phyloP scores from a whole-genome alignment of 2,888 invertebrate species.

The Venusia cambrica region DNA sequence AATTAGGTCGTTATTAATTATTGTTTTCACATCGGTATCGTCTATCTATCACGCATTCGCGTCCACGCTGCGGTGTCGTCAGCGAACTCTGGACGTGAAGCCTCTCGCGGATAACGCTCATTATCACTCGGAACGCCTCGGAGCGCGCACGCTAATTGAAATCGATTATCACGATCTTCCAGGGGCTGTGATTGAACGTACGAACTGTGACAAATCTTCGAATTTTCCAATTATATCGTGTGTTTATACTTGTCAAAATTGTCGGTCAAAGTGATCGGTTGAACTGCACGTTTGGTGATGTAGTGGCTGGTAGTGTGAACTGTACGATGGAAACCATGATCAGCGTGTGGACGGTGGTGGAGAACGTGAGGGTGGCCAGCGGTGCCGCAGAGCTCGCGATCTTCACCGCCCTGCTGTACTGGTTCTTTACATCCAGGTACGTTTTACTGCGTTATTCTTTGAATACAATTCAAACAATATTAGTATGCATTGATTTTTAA shows the following conservation, averaged over 20 bases:
- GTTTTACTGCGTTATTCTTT: too few relatives aligned
- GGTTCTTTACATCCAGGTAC: conserved; percentile 84
- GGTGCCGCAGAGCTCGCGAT: conserved; percentile 82
- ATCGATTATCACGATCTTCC: conserved; percentile 24
- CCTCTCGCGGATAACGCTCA: conserved; percentile 25
- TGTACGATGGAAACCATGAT: conserved; percentile 70
- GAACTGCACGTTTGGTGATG: conserved; percentile 64
- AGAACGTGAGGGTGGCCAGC: conserved; percentile 76
- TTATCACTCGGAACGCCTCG: conserved; percentile 32
- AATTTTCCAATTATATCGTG: conserved; percentile 23
- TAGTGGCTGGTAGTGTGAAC: conserved; percentile 47
- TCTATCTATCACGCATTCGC: conserved; percentile 56
- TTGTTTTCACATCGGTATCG: conserved; percentile 46
- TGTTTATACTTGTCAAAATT: conserved; percentile 48
- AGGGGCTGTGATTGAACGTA: conserved; percentile 22
- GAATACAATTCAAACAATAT: too few relatives aligned
- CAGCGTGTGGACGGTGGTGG: conserved; percentile 73
- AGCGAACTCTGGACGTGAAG: conserved; percentile 32
- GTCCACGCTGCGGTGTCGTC: conserved; percentile 33
- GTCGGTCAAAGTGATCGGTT: conserved; percentile 48
- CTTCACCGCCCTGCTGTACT: conserved; percentile 82
- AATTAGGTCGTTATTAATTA: conserved; percentile 61
- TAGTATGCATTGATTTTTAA: too few relatives aligned
- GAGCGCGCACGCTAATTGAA: conserved; percentile 33
- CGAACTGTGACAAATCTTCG: conserved; percentile 3